phyloP scores from a whole-genome alignment of 2,113 vertebrate species.

The Megatriorchis doriae region DNA sequence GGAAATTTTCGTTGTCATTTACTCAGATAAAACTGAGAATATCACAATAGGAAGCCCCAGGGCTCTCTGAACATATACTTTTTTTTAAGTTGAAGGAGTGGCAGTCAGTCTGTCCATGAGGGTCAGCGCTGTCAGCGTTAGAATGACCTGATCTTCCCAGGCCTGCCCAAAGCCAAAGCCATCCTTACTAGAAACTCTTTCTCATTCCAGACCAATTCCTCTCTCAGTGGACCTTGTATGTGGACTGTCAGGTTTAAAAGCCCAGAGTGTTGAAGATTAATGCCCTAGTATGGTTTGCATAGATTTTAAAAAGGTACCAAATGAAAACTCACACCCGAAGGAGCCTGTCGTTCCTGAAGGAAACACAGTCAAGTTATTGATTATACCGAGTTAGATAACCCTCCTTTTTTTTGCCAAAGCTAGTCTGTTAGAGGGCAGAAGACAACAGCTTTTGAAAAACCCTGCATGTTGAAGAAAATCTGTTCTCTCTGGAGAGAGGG shows the following conservation, averaged over 20 bases:
- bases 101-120: background rate
- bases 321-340: background rate
- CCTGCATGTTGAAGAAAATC: background rate
- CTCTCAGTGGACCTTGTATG: background rate
- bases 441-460: background rate
- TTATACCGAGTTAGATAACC: background rate
- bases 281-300: background rate
- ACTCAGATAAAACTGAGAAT: background rate
- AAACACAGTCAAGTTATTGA: background rate
- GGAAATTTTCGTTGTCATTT: background rate
- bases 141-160: background rate
- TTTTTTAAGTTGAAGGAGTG: background rate
- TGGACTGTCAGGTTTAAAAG: background rate
- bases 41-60: background rate
- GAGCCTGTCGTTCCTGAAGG: background rate
- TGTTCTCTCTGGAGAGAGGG: background rate
- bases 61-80: background rate
- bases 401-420: background rate
- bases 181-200: background rate
- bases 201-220: background rate
- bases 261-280: background rate
- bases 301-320: background rate
- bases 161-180: background rate
- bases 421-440: background rate
- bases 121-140: accelerated